Conservation (phyloP, 2,888 invertebrate species). For the Deilephila porcellus region DNA sequence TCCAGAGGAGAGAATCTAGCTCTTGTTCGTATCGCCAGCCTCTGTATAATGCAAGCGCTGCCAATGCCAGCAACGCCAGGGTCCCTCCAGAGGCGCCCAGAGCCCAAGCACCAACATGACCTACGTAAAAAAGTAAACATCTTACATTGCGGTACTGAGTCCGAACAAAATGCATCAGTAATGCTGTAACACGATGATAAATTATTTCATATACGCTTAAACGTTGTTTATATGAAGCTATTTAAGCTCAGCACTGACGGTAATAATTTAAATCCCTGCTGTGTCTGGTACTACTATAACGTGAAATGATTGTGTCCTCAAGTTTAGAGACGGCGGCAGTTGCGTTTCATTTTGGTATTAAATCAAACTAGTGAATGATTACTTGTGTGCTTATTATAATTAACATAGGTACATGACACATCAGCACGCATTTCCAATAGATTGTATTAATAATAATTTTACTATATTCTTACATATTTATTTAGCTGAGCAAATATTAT, state of each 20-base stretch:
- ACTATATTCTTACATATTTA: neutral
- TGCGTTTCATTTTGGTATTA: neutral
- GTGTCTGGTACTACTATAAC: neutral
- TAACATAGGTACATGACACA: neutral
- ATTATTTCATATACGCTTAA: no score
- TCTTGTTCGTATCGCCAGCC: conserved; percentile 98
- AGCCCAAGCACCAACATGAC: conserved; percentile 92
- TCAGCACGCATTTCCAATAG: neutral
- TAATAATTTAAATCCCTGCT: neutral
- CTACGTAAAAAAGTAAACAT: conserved; percentile 66
- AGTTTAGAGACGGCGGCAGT: neutral
- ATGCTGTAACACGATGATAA: neutral
- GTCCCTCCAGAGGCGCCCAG: conserved; percentile 92
- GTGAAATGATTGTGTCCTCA: neutral
- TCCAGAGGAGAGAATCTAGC: conserved; percentile 96
- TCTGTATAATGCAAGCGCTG: conserved; percentile 91
- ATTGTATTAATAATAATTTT: neutral
- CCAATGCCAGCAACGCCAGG: conserved; percentile 87
- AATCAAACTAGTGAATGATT: neutral
- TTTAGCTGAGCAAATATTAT: no score
- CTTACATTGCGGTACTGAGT: neutral
- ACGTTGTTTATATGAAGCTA: neutral
- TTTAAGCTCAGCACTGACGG: neutral
- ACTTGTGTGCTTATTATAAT: neutral
- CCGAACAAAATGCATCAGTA: neutral